These are phyloP conservation scores for Hassar affinis DNA, from an alignment of 2,113 vertebrate genomes.

Conservation along the genomic window DNA sequence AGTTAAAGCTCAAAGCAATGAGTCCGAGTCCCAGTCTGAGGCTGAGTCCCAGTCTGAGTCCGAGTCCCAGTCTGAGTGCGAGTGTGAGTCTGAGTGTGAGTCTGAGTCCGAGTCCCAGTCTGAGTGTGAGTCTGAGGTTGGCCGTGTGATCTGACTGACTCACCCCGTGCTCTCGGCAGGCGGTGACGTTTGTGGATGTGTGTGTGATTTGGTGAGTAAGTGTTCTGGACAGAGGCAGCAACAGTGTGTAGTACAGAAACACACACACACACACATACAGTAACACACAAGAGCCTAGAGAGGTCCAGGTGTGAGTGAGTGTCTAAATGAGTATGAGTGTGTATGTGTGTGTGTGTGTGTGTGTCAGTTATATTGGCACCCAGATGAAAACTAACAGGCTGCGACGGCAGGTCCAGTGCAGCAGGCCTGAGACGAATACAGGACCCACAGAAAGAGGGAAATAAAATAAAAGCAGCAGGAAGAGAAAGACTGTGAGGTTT, in stretches of 20 bases:
- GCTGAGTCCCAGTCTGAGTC: too few species aligned
- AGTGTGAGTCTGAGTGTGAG: too few species aligned
- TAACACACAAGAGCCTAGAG: not conserved
- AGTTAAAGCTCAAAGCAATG: constrained; percentile 52
- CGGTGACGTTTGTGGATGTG: not conserved
- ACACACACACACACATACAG: not conserved
- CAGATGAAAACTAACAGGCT: not conserved
- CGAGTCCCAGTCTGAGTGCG: too few species aligned
- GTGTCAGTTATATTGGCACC: not conserved
- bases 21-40: not conserved
- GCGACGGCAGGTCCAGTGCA: not conserved
- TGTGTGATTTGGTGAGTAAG: not conserved
- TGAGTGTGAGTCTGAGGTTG: constrained; percentile 14
- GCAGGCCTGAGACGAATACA: constrained; percentile 35
- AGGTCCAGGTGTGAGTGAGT: not conserved
- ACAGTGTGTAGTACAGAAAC: not conserved
- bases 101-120: too few species aligned
- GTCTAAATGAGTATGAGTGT: not conserved
- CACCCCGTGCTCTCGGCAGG: not conserved
- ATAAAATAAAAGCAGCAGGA: constrained; percentile 56
- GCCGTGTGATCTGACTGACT: constrained; percentile 34
- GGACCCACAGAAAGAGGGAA: constrained; percentile 11
- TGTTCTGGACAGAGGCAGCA: constrained; percentile 2
- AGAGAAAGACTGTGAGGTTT: not conserved
- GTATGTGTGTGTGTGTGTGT: not conserved